Conservation (phyloP, 2,888 invertebrate genomes). For the Machimus rusticus region DNA sequence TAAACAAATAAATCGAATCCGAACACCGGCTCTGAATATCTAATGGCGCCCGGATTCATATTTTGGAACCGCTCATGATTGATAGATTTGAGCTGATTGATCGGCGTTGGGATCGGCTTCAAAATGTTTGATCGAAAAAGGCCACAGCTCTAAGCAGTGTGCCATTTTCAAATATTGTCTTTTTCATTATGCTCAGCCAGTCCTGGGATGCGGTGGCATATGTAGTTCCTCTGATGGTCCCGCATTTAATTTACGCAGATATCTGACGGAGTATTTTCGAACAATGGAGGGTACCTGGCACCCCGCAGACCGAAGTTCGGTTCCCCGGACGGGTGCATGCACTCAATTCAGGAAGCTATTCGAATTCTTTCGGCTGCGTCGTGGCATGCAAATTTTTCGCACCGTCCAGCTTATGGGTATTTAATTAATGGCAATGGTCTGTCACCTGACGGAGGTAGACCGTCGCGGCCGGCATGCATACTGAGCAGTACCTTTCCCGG, state of each 20-base stretch:
- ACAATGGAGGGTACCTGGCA: background rate
- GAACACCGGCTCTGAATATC: background rate
- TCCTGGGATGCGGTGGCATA: background rate
- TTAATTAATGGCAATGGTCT: conserved; percentile 7
- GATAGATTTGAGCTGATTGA: background rate
- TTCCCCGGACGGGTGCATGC: background rate
- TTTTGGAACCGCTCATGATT: background rate
- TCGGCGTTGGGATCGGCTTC: background rate
- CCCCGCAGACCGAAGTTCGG: background rate
- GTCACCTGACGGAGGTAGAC: background rate
- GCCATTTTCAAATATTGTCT: background rate
- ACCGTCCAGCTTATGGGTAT: background rate
- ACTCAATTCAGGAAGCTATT: conserved; percentile 8
- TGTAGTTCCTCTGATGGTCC: background rate
- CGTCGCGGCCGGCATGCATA: background rate
- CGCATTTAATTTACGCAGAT: background rate
- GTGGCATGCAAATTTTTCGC: conserved; percentile 1
- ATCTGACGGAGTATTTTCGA: background rate
- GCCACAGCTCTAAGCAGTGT: background rate
- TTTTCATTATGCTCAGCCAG: background rate
- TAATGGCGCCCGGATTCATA: background rate
- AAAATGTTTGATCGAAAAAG: background rate
- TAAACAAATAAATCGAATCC: background rate
- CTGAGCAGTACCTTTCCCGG: background rate
- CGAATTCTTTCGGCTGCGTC: conserved; percentile 6